Conservation (phyloP, 2,888 invertebrate species). For the Tillus elongatus region DNA sequence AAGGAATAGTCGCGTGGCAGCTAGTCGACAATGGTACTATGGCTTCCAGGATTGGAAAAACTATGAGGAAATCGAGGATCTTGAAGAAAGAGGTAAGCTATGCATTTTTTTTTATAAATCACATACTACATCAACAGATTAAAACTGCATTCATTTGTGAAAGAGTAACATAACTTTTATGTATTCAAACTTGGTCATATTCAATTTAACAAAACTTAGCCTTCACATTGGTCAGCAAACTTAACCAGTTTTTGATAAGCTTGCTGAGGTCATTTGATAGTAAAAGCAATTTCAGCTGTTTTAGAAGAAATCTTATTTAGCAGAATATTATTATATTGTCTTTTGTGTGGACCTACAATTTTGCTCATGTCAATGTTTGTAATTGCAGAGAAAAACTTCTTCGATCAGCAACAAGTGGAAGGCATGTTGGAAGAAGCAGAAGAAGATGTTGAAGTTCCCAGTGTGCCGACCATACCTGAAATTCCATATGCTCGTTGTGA, state of each 20-base stretch:
- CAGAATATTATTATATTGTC: constrained; percentile 3
- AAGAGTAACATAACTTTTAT: too few species aligned
- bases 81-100: constrained; percentile 76
- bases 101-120: too few species aligned
- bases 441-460: constrained; percentile 54
- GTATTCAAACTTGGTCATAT: too few species aligned
- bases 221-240: too few species aligned
- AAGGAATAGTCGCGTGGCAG: constrained; percentile 74
- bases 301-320: constrained; percentile 8
- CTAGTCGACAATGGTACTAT: constrained; percentile 84
- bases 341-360: too few species aligned
- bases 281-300: constrained; percentile 4
- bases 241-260: too few species aligned
- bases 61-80: constrained; percentile 87
- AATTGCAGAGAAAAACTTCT: constrained; percentile 72
- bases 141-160: too few species aligned
- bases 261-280: too few species aligned
- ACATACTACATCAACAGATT: too few species aligned
- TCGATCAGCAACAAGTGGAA: constrained; percentile 60
- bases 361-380: too few species aligned
- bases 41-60: constrained; percentile 85
- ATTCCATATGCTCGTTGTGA: constrained; percentile 66
- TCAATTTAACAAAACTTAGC: too few species aligned
- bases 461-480: constrained; percentile 59
- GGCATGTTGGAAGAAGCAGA: constrained; percentile 50